Evolutionary conservation across 2,113 vertebrate genomes (phyloP), one percentile per base, ranked within the genome.

Genomic region (Arenaria interpres): DNA sequence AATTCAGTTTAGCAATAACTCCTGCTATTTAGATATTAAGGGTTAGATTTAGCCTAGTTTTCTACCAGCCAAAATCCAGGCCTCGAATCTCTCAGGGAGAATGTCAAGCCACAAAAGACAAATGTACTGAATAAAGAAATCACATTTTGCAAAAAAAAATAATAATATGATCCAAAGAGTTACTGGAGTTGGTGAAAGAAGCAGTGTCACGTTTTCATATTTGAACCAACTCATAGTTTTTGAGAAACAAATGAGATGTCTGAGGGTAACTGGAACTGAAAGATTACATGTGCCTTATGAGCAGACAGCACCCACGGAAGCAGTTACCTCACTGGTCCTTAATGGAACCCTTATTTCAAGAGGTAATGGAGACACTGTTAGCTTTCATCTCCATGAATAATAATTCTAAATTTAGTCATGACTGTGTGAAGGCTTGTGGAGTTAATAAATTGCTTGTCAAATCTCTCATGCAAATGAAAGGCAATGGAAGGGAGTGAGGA

Each of bases 401-500:
- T 75, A 82, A 59, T 79, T 93, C 89, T 96, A 91, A 96, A 88
- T 97, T 93, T 77, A 97, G 64, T 54, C 67, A 46, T 89, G 69
- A 54, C 84, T 96, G 66, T 66, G 63, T 84, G 90, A 94, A 94
- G 87, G 72, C 72, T 90, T 82, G 78, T 67, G 76, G 86, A 96
- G 81, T 77, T 96, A 96, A 96, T 95, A 93, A 95, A 95, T 92
- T 86, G 71, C 93, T 93, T 97, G 93, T 92, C 96, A 96, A 86
- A 77, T 53, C 53, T 77, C 67, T 48, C 2, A 4, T 69, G 85
- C 84, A 88, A 88, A 91, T 30, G 63, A 88, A 89, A 96, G 72
- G 80, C 69, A 51, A 48, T 5, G 57, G 60, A 62, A 85, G 76
- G 62, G 66, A 95, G 13, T 0, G 0, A 91, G 69, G 59, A 20